Conservation (phyloP, 1,140 invertebrate species). For the Sycophila sp. region DNA sequence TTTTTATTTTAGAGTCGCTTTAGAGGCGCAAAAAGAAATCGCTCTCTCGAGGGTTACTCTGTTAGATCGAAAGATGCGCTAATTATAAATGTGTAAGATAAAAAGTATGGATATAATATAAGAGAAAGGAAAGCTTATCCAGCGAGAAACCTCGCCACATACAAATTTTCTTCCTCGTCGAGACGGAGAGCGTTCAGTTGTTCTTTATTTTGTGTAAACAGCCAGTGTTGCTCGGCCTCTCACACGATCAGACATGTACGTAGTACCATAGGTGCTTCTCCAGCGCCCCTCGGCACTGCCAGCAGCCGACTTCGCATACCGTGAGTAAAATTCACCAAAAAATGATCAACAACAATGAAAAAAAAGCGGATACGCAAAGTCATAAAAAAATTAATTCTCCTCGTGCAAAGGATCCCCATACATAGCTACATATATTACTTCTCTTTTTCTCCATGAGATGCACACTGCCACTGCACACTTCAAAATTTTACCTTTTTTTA, state of each 20-base stretch:
- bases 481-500: slow-evolving; percentile 12
- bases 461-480: slow-evolving; percentile 31
- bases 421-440: slow-evolving; percentile 23
- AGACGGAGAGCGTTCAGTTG: slow-evolving; percentile 62
- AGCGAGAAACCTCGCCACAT: slow-evolving; percentile 31
- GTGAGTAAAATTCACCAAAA: slow-evolving; percentile 60
- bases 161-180: slow-evolving; percentile 30
- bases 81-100: slow-evolving; percentile 27
- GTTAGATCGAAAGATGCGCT: slow-evolving; percentile 23
- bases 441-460: slow-evolving; percentile 20
- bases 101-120: slow-evolving; percentile 22
- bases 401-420: slow-evolving; percentile 29
- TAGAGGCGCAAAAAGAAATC: slow-evolving; percentile 17
- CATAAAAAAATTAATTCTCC: slow-evolving; percentile 26
- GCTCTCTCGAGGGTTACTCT: slow-evolving; percentile 26
- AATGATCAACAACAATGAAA: slow-evolving; percentile 41
- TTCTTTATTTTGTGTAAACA: slow-evolving; percentile 66
- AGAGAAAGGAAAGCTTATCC: slow-evolving; percentile 24
- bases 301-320: slow-evolving; percentile 61
- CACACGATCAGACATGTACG: slow-evolving; percentile 63
- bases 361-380: slow-evolving; percentile 26
- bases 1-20: slow-evolving; percentile 29
- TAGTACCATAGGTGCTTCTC: slow-evolving; percentile 63
- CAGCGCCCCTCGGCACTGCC: slow-evolving; percentile 58
- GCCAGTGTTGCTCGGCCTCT: slow-evolving; percentile 50